phyloP scores from a whole-genome alignment of 1,140 invertebrate species.

The Heliothis virescens region DNA sequence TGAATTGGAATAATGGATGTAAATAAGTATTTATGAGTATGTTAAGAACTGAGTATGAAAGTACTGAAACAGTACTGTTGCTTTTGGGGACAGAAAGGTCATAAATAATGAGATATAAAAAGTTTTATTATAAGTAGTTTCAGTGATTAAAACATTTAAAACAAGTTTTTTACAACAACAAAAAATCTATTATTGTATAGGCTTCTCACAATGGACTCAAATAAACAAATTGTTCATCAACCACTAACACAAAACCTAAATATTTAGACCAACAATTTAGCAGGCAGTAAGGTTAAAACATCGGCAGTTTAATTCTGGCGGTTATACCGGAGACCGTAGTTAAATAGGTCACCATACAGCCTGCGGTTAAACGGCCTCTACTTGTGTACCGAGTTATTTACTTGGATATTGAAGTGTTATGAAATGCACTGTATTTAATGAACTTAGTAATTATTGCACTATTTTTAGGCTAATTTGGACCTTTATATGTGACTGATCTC shows the following conservation, averaged over 20 bases:
- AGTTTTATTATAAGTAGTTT: too few species aligned
- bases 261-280: slow-evolving; percentile 8
- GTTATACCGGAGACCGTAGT: slow-evolving; percentile 16
- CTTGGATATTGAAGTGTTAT: not conserved
- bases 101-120: not conserved
- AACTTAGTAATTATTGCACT: not conserved
- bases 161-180: too few species aligned
- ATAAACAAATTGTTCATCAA: too few species aligned
- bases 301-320: not conserved
- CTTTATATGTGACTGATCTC: too few species aligned
- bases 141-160: too few species aligned
- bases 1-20: not conserved
- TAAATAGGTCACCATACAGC: slow-evolving; percentile 25
- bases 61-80: too few species aligned
- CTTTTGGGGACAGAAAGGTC: not conserved
- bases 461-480: not conserved
- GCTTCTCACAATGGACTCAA: too few species aligned
- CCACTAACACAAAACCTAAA: not conserved
- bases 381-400: slow-evolving; percentile 17
- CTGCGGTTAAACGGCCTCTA: slow-evolving; percentile 17
- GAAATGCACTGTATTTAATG: not conserved
- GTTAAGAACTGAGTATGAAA: not conserved
- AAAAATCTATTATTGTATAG: too few species aligned
- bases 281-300: slow-evolving; percentile 14
- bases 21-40: not conserved